These are phyloP conservation scores for Ryuthela nishihirai DNA, from an alignment of 2,888 invertebrate genomes.

Conservation along the genomic window DNA sequence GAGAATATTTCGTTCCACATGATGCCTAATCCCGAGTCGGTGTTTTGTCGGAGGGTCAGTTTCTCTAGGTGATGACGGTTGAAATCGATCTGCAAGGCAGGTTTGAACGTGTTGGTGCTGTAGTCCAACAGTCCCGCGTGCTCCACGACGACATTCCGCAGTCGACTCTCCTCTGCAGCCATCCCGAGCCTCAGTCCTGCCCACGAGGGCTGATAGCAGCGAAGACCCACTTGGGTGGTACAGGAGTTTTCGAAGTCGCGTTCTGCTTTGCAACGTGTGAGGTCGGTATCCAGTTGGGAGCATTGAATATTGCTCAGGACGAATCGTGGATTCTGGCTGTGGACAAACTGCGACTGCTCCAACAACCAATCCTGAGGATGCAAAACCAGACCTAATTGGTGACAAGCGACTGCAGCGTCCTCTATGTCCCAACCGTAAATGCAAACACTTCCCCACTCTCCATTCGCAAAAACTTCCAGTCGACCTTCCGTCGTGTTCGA, in stretches of 20 bases:
- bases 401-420: constrained; percentile 89
- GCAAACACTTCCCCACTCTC: constrained; percentile 96
- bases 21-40: constrained; percentile 88
- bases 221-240: constrained; percentile 78
- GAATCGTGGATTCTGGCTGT: constrained; percentile 62
- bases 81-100: constrained; percentile 75
- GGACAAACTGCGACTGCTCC: constrained; percentile 75
- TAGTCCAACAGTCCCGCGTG: constrained; percentile 92
- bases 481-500: constrained; percentile 86
- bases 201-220: constrained; percentile 90
- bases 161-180: constrained; percentile 76
- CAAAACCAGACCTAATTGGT: constrained; percentile 86
- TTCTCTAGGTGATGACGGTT: constrained; percentile 55
- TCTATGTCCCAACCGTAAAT: constrained; percentile 91
- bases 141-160: constrained; percentile 84
- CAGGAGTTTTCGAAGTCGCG: constrained; percentile 82
- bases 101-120: constrained; percentile 77
- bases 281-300: constrained; percentile 81
- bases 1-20: constrained; percentile 90
- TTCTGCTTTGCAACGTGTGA: constrained; percentile 72
- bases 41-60: constrained; percentile 71
- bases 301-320: constrained; percentile 84
- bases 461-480: constrained; percentile 68
- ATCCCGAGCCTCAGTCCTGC: constrained; percentile 88
- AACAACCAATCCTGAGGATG: constrained; percentile 90